A percentile compares a stretch with the other conserved stretches of the same genome.
phyloP scores from a whole-genome alignment of 2,888 invertebrate genomes.

The Didymodactylos carnosus region DNA sequence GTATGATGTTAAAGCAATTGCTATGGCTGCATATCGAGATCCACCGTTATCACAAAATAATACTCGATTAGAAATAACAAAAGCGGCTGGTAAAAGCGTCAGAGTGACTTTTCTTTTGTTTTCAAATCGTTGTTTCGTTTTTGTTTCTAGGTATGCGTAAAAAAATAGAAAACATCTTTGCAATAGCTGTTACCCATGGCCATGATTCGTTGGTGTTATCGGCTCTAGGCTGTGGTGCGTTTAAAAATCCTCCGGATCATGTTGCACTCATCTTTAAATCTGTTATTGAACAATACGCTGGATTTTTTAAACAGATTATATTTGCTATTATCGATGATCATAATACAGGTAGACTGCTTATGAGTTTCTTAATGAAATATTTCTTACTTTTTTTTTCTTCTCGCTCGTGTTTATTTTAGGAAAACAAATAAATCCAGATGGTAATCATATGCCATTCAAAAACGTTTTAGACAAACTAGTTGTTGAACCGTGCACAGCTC shows the following conservation, averaged over 20 bases:
- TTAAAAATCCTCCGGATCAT: background rate
- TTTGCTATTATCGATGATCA: background rate
- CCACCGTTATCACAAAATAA: background rate
- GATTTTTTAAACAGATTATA: background rate
- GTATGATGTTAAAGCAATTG: background rate
- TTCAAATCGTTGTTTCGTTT: no score
- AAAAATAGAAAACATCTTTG: background rate
- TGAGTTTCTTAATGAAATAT: no score
- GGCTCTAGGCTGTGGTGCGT: background rate
- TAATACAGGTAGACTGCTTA: background rate
- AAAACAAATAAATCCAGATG: background rate
- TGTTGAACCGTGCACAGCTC: background rate
- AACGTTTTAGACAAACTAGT: background rate
- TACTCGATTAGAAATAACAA: background rate
- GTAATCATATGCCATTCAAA: background rate
- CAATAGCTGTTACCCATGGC: background rate
- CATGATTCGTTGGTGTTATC: background rate
- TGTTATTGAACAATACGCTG: background rate
- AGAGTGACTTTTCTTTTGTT: no score
- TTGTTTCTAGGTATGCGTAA: background rate
- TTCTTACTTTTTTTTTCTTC: no score
- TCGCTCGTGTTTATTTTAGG: background rate
- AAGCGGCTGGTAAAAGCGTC: no score
- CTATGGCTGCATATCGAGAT: background rate
- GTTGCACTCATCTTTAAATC: background rate